A percentile compares a stretch with the other conserved stretches of the same genome.
These are phyloP conservation scores for Lasioglossum calceatum DNA, from an alignment of 2,888 invertebrate species.

Conservation along the genomic window DNA sequence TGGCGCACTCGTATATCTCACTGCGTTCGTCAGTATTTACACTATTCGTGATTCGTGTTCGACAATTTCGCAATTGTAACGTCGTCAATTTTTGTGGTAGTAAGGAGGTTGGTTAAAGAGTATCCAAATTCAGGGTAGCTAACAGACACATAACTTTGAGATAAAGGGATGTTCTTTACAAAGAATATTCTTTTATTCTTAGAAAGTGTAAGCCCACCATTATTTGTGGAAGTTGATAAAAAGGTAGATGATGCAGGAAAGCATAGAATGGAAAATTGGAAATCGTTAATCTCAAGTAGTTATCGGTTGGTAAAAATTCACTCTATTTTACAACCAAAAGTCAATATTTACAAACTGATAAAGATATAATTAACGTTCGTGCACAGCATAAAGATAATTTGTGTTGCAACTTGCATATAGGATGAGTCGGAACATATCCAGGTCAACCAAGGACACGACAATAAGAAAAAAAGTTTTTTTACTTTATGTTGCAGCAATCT, in stretches of 20 bases:
- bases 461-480: background rate
- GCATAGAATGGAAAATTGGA: background rate
- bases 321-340: background rate
- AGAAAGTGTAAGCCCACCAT: background rate
- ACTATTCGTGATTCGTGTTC: background rate
- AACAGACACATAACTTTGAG: background rate
- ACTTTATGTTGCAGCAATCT: background rate
- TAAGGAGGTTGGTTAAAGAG: background rate
- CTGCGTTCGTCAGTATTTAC: conserved; percentile 13
- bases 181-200: background rate
- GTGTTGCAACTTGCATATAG: background rate
- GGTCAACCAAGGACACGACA: background rate
- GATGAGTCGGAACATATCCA: background rate
- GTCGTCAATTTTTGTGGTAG: conserved; percentile 6
- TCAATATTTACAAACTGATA: background rate
- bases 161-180: background rate
- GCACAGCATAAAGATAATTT: background rate
- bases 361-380: background rate
- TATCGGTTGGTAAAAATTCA: background rate
- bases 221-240: background rate
- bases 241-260: background rate
- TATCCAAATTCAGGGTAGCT: background rate
- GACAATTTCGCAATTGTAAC: conserved; percentile 34
- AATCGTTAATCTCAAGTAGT: background rate
- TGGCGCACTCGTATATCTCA: conserved; percentile 41